Base-by-base conservation (phyloP, 2,797 vertebrate species). In the Pteronotus mesoamericanus region DNA sequence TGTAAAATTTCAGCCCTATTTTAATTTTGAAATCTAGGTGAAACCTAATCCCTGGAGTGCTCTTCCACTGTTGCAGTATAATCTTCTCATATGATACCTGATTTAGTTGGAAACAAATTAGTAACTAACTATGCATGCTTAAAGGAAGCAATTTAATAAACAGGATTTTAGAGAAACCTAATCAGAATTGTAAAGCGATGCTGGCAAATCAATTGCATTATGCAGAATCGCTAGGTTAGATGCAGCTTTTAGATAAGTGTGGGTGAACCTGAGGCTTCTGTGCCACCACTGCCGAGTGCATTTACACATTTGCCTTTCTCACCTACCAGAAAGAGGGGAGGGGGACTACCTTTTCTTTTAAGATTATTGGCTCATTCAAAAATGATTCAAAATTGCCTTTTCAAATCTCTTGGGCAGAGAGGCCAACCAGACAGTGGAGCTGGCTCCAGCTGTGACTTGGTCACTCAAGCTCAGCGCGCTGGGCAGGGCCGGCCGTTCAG, bases 131-230 rank as follows among this genome's bases (percentile, higher is more conserved):
- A 66, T 96, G 95, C 97, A 97, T 97, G 95, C 97, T 98, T 98
- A 98, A 98, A 98, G 98, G 98, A 98, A 98, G 97, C 97, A 98
- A 96, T 98, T 98, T 98, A 98, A 98, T 98, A 98, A 98, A 97
- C 96, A 98, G 94, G 97, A 95, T 98, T 98, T 98, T 97, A 97
- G 96, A 97, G 95, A 98, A 96, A 95, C 93, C 97, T 98, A 98
- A 98, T 98, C 97, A 98, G 98, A 98, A 97, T 98, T 98, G 97
- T 98, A 98, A 98, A 98, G 66, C 89, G 97, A 98, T 98, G 82
- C 95, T 96, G 96, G 85, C 24, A 75, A 98, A 96, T 98, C 96
- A 71, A 77, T 97, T 98, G 83, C 93, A 94, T 98, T 98, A 94
- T 96, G 95, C 53, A 96, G 26, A 96, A 95, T 79, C 96, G 80